Evolutionary conservation across 23 tunicate genomes (phyloP), one percentile per base, ranked within the genome.

Genomic region (Phallusia fumigata): DNA sequence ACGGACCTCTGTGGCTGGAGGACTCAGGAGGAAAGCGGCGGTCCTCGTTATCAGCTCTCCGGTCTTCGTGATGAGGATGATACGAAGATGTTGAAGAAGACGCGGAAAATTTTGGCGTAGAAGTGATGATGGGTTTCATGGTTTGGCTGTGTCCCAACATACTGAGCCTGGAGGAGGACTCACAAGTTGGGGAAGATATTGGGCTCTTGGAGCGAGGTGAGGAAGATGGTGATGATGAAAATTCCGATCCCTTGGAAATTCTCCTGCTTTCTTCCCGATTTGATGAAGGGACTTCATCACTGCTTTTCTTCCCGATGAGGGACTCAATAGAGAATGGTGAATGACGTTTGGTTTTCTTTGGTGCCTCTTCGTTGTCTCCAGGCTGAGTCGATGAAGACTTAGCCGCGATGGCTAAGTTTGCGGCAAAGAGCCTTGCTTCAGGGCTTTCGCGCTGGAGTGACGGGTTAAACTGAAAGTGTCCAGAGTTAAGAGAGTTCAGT

Each of bases 261-360:
- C 69, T 22, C 69, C 69, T 58, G 8, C 13, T 5, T 24, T 21
- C 69, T 22, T 58, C 69, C 26, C 69, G 69, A 24, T 6, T 58
- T 22, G 69, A 24, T 24, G 69, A 16, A 1, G 69, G 69, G 28
- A 58, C 69, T 1, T 58, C 69, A 6, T 58, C 69, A 13, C 15
- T 80, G 76, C 32, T 35, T n/a, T 69, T 65, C 26, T 80, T 53
- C n/a, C 85, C 85, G 53, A 82, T 65, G 30, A 82, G 47, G 33
- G 85, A 69, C 26, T 72, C 78, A 52, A 82, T 82, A 0, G 85
- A 82, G 36, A 82, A 82, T 26, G 58, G 81, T 11, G 81, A 77
- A 36, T 77, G 28, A 2, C 81, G 81, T 36, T 40, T 40, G 0
- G 58, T 35, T 40, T 40, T 40, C 31, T 40, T 40, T 21, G 53